Evolutionary conservation across 2,797 vertebrate genomes (phyloP).

Genomic region (Botia kubotai): DNA sequence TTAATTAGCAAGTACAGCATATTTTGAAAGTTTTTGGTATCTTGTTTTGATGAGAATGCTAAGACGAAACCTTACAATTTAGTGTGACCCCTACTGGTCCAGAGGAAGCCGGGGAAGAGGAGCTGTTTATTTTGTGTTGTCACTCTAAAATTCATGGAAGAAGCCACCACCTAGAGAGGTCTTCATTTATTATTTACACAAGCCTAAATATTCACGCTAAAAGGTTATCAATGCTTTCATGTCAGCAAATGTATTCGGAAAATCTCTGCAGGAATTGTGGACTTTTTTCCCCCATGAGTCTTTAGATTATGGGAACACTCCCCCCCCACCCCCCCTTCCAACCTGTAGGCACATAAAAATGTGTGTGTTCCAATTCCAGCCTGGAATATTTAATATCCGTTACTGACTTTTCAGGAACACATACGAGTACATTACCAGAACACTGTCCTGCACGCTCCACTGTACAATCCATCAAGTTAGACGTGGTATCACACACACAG

Average conservation of each 20-base stretch:
- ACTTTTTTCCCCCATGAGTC: conserved; percentile 44
- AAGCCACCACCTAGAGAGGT: conserved; percentile 60
- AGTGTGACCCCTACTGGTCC: conserved; percentile 30
- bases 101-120: conserved; percentile 66
- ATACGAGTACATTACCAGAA: neutral
- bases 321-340: neutral
- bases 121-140: conserved; percentile 69
- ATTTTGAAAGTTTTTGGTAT: neutral
- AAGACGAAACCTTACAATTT: neutral
- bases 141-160: conserved; percentile 52
- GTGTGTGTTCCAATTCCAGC: neutral
- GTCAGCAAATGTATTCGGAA: conserved; percentile 52
- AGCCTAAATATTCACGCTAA: conserved; percentile 25
- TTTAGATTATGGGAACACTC: conserved; percentile 60
- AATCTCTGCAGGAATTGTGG: conserved; percentile 4
- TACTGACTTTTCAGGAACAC: neutral
- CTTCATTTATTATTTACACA: conserved; percentile 65
- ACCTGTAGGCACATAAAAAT: neutral
- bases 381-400: conserved; percentile 1
- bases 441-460: neutral
- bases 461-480: neutral
- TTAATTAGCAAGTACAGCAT: neutral
- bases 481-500: neutral
- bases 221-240: conserved; percentile 53
- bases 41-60: neutral